Base-by-base conservation (phyloP, 2,797 vertebrate species). In the Galago senegalensis region DNA sequence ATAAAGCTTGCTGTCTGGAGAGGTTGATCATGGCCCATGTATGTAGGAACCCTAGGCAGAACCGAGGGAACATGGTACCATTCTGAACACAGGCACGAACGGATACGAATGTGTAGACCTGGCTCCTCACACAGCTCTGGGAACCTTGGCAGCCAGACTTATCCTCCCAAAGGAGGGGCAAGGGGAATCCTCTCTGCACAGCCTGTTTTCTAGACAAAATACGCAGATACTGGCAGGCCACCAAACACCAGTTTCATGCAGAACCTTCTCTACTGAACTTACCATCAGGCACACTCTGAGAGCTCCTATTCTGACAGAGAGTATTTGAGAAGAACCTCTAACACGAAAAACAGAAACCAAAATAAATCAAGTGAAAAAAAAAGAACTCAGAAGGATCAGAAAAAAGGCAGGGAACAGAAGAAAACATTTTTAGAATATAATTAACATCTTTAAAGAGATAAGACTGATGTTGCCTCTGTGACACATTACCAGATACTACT, bases 51-150 rank as follows among this genome's bases (percentile, higher is more conserved):
- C 4, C 17, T 40, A 61, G 31, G 27, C 34, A 31, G 12, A 25
- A 25, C 5, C 7, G 0, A 40, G 40, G n/a, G 6, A 86, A 60
- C 0, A 2, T 17, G n/a, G n/a, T 25, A 3, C 34, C 34, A 29
- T 67, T 80, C 85, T 69, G 27, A 73, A 31, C 9, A n/a, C 12
- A 49, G 58, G 29, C 23, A 23, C 10, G 31, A 18, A 31, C 18
- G 1, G 27, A 14, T 14, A 12, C 1, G 53, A 80, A 13, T 37
- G 14, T 34, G 4, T 37, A 2, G 18, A 0, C 29, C 34, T 7
- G 25, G 31, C 18, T 81, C 21, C 34, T 69, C 43, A 31, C 14
- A 76, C 27, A 29, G 40, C 70, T 77, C 34, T 25, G 49, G 12
- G n/a, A 67, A 17, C 14, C 29, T 58, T 37, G 37, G 63, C 31